A percentile compares a stretch with the other conserved stretches of the same genome.
phyloP scores from a whole-genome alignment of 2,888 invertebrate species.

The Trissolcus brochymenae region DNA sequence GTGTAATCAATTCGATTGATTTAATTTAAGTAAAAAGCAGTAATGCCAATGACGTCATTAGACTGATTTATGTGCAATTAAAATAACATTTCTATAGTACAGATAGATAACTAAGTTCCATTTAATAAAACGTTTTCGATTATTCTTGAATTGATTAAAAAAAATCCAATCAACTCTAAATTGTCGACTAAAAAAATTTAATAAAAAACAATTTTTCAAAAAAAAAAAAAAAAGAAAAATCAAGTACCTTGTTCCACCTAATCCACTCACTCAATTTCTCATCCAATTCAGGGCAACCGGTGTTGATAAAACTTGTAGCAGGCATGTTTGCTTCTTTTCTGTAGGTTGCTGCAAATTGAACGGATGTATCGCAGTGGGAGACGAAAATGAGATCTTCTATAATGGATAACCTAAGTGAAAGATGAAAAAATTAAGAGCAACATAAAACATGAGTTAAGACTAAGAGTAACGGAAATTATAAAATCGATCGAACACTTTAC shows the following conservation, averaged over 20 bases:
- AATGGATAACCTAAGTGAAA: slow-evolving; percentile 3
- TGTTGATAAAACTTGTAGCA: slow-evolving; percentile 67
- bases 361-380: slow-evolving; percentile 13
- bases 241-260: slow-evolving; percentile 83
- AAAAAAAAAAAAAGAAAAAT: too few relatives aligned
- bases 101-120: neutral
- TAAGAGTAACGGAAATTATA: too few relatives aligned
- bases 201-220: slow-evolving; percentile 5
- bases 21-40: neutral
- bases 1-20: neutral
- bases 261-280: slow-evolving; percentile 85
- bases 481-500: too few relatives aligned
- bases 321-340: slow-evolving; percentile 23
- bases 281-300: slow-evolving; percentile 80
- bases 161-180: too few relatives aligned
- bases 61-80: neutral
- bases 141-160: too few relatives aligned
- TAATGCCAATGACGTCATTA: neutral
- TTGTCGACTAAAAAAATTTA: too few relatives aligned
- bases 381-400: slow-evolving; percentile 1
- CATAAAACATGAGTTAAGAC: neutral
- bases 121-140: too few relatives aligned
- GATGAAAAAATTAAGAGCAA: neutral
- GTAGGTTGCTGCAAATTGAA: slow-evolving; percentile 7
- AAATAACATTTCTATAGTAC: neutral